Evolutionary conservation across 2,113 vertebrate species (phyloP), one percentile per base, ranked within the genome.

Genomic region (Hippocampus barbouri): DNA sequence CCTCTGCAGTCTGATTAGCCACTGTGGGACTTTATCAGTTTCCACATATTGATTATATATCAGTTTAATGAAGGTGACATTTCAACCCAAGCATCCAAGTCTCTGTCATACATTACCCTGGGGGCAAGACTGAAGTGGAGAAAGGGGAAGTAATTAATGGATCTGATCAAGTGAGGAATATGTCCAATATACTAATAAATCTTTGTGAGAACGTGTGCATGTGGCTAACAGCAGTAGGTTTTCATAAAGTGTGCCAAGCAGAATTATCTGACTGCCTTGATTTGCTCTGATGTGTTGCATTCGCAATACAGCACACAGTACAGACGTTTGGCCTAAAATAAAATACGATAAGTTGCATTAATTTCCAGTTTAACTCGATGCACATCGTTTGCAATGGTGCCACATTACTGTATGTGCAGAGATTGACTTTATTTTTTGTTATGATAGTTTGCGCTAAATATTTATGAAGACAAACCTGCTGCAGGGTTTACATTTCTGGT

Each of bases 61-160:
- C 68, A 66, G 51, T 64, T 75, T 80, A 85, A 89, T 87, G 82
- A 85, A 81, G 51, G 77, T 79, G 79, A 70, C 86, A 88, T 86
- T 84, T 88, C 69, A 83, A 76, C 79, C 68, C 30, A 45, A 57
- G 65, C 45, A 54, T 45, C 60, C 56, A 30, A 20, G 69, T 40
- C 57, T 14, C 15, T 80, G 83, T 77, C 81, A 71, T 62, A n/a
- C 23, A 27, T 51, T 61, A 70, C 59, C 67, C n/a, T 0, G 38
- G 54, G 68, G 18, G 4, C 5, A 2, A 20, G 8, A 73, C 23
- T 51, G 51, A 73, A 73, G 65, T 49, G 40, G 25, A 73, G 65
- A 70, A 82, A 57, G 62, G 71, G 75, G 64, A 82, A 81, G 70
- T 57, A 54, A 79, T 64, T 74, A 75, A 81, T 79, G 23, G 62